Percentiles rank a stretch among this genome's conserved stretches.
These are phyloP conservation scores for Zoanthus sansibaricus DNA, from an alignment of 92 coral and sea anemone species.

Conservation along the genomic window DNA sequence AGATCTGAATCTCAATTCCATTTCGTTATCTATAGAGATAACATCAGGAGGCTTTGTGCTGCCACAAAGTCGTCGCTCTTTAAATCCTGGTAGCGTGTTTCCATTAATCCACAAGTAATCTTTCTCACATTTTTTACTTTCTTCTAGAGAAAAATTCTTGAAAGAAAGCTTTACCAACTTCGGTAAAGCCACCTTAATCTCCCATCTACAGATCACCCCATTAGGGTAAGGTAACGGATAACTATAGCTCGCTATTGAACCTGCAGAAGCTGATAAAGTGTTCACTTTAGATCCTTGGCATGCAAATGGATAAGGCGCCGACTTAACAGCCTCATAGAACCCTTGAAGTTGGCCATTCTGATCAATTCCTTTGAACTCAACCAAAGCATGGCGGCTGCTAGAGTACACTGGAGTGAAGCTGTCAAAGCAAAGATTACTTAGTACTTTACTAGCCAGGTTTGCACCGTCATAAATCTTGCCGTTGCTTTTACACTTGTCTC, in stretches of 20 bases:
- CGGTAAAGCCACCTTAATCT: constrained; percentile 1
- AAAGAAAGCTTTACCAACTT: constrained; percentile 25
- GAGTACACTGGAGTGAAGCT: constrained; percentile 14
- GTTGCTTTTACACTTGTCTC: background rate
- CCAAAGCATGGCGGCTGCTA: constrained; percentile 21
- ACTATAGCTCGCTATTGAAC: constrained; percentile 2
- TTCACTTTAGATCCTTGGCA: background rate
- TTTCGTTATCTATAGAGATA: constrained; percentile 19
- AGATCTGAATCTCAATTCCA: background rate
- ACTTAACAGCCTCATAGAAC: constrained; percentile 19
- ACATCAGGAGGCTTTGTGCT: background rate
- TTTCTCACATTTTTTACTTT: constrained; percentile 21
- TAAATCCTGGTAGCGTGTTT: background rate
- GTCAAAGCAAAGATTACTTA: constrained; percentile 30
- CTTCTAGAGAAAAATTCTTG: constrained; percentile 28
- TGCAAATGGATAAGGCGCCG: constrained; percentile 27
- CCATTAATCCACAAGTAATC: constrained; percentile 7
- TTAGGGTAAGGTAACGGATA: constrained; percentile 41
- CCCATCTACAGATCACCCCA: constrained; percentile 2
- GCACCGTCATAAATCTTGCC: constrained; percentile 43
- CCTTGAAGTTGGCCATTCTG: background rate
- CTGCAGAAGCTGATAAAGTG: constrained; percentile 10
- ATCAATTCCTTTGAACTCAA: constrained; percentile 22
- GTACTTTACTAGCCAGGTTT: background rate
- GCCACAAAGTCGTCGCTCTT: constrained; percentile 10